Base-by-base conservation (phyloP, 2,888 invertebrate genomes). In the Eumerus sabulonum region DNA sequence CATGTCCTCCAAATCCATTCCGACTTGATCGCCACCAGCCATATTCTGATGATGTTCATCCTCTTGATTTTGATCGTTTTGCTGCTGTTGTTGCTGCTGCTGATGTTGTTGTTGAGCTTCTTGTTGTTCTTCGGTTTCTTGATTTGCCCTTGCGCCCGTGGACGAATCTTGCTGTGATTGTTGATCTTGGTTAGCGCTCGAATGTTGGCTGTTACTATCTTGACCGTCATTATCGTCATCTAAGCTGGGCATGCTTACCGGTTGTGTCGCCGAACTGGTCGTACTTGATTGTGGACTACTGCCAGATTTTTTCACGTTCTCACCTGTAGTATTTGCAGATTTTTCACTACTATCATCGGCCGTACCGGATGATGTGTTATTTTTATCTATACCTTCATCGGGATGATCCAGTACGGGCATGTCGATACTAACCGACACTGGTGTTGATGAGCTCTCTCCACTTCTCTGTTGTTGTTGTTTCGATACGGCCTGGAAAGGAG, bases 231-330 rank as follows among this genome's bases (percentile, higher is more conserved):
- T 88, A 68, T 89, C 89, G 82, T 89, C 89, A 63, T 89, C 89
- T 73, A 89, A 81, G 73, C 89, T 89, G 16, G 89, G 89, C 89
- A 89, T 89, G 64, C 88, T 89, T 9, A 89, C 89, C 0, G 89
- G 87, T 5, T 85, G 86, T 11, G 84, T 76, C n/a, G 68, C 36
- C 1, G 82, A 59, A 40, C 64, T 81, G 7, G 59, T 72, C n/a
- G 67, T 64, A 14, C 82, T 83, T 27, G 57, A 50, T 1, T 62
- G 57, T 7, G 27, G 27, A 27, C 27, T 27, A 56, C 67, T 70
- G 38, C 36, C 67, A 13, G 50, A 18, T 51, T 64, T 73, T 44
- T 70, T 63, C 47, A 53, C 70, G 70, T 72, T 82, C 11, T 85
- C 85, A 11, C 74, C 84, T 45, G 85, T 84, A 9, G 85, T 57